These are phyloP conservation scores for Hydrochoerus hydrochaeris DNA, from an alignment of 2,113 vertebrate genomes.

Conservation along the genomic window DNA sequence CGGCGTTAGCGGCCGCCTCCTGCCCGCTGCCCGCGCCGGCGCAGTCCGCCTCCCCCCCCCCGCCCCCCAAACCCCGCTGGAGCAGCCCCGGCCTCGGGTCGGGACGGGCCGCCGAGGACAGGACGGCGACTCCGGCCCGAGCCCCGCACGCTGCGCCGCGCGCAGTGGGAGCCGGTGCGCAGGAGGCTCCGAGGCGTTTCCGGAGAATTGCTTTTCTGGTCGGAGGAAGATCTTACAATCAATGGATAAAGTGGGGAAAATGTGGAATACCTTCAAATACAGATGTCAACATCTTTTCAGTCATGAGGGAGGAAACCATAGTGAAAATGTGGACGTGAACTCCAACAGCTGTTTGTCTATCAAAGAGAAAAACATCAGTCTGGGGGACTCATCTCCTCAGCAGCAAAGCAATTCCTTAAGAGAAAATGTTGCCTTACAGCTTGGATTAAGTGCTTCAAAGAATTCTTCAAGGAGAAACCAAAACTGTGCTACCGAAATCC, in stretches of 20 bases:
- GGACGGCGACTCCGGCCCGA: too few relatives aligned
- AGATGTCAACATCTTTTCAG: conserved; percentile 96
- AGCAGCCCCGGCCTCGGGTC: too few relatives aligned
- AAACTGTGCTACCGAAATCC: conserved; percentile 96
- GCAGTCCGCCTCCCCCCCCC: too few relatives aligned
- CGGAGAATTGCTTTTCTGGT: too few relatives aligned
- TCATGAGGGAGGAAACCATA: conserved; percentile 89
- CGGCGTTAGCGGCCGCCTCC: too few relatives aligned
- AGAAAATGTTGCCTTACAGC: conserved; percentile 87
- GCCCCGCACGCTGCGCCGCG: too few relatives aligned
- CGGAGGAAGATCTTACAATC: conserved; percentile 89
- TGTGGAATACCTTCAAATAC: conserved; percentile 99
- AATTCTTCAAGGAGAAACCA: too few relatives aligned
- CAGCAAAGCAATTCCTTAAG: conserved; percentile 87
- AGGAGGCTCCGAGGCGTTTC: too few relatives aligned
- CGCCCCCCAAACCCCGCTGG: too few relatives aligned
- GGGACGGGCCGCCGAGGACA: too few relatives aligned
- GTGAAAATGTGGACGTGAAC: conserved; percentile 87
- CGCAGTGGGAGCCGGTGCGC: too few relatives aligned
- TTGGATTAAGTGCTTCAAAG: conserved; percentile 86
- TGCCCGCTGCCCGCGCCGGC: too few relatives aligned
- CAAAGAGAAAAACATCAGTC: conserved; percentile 85
- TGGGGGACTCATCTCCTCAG: conserved; percentile 85
- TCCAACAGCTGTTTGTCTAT: conserved; percentile 88
- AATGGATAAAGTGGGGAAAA: conserved; percentile 97